Conservation (phyloP, 2,113 vertebrate genomes). For the Astur gentilis region DNA sequence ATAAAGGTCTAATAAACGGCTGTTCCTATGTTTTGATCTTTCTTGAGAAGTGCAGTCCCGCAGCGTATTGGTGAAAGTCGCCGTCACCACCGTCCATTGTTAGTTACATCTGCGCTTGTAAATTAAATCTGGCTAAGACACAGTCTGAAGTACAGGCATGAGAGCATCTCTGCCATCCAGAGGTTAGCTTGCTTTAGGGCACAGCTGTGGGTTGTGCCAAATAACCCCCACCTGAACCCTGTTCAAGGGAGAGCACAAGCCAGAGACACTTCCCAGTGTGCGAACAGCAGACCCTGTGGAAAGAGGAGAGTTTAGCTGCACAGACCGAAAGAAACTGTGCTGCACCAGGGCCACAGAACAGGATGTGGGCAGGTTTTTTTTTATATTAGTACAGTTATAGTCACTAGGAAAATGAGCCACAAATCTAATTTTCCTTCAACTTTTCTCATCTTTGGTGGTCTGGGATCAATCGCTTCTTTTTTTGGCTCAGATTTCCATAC, state of each 20-base stretch:
- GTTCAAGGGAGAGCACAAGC: neutral
- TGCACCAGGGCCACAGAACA: neutral
- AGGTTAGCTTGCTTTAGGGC: neutral
- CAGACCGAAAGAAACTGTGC: neutral
- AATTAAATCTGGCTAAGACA: neutral
- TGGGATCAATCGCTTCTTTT: neutral
- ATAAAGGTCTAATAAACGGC: neutral
- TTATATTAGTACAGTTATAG: neutral
- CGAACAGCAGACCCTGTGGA: neutral
- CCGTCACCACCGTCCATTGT: neutral
- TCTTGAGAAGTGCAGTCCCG: neutral
- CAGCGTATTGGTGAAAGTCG: neutral
- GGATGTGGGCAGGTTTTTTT: neutral
- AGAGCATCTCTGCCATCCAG: neutral
- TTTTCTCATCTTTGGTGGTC: neutral
- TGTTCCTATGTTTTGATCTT: neutral
- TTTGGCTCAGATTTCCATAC: neutral
- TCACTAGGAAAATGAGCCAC: neutral
- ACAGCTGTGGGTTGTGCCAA: neutral
- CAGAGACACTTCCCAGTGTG: neutral
- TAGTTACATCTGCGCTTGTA: neutral
- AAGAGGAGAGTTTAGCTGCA: neutral
- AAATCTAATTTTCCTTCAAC: neutral
- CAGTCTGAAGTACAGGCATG: neutral
- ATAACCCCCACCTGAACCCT: neutral